These are phyloP conservation scores for Polietes domitor DNA, from an alignment of 2,888 invertebrate species.

Conservation along the genomic window DNA sequence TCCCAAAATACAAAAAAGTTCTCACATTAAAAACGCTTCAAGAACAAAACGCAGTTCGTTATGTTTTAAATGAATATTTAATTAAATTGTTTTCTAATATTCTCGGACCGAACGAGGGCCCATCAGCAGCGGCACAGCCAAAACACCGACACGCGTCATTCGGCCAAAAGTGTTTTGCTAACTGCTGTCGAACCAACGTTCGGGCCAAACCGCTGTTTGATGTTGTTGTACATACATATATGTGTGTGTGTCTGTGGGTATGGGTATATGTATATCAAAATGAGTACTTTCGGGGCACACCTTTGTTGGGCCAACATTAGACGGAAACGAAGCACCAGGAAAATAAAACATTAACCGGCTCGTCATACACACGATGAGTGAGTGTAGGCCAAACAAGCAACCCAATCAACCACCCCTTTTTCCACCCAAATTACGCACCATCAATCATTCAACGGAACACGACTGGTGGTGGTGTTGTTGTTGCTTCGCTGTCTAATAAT, in stretches of 20 bases:
- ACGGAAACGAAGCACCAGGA: slow-evolving; percentile 12
- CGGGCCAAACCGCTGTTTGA: slow-evolving; percentile 2
- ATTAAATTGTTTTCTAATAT: slow-evolving; percentile 80
- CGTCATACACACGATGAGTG: slow-evolving; percentile 31
- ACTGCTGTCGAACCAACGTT: slow-evolving; percentile 53
- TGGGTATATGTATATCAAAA: background rate
- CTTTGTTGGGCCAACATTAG: slow-evolving; percentile 63
- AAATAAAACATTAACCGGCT: slow-evolving; percentile 49
- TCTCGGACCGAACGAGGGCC: slow-evolving; percentile 36
- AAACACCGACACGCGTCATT: slow-evolving; percentile 68
- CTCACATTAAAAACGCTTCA: slow-evolving; percentile 56
- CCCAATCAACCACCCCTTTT: slow-evolving; percentile 76
- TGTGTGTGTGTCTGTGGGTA: background rate
- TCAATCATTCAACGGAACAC: slow-evolving; percentile 74
- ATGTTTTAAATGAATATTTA: slow-evolving; percentile 78
- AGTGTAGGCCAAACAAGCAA: slow-evolving; percentile 65
- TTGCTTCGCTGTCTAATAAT: slow-evolving; percentile 44
- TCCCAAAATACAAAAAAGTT: background rate
- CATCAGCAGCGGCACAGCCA: slow-evolving; percentile 71
- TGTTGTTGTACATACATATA: background rate
- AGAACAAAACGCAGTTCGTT: slow-evolving; percentile 64
- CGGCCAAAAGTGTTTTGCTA: slow-evolving; percentile 56
- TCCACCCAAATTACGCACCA: slow-evolving; percentile 77
- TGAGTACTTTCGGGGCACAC: slow-evolving; percentile 61
- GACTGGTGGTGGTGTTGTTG: slow-evolving; percentile 55